Base-by-base conservation (phyloP, 2,888 invertebrate species). In the Creontiades dilutus region DNA sequence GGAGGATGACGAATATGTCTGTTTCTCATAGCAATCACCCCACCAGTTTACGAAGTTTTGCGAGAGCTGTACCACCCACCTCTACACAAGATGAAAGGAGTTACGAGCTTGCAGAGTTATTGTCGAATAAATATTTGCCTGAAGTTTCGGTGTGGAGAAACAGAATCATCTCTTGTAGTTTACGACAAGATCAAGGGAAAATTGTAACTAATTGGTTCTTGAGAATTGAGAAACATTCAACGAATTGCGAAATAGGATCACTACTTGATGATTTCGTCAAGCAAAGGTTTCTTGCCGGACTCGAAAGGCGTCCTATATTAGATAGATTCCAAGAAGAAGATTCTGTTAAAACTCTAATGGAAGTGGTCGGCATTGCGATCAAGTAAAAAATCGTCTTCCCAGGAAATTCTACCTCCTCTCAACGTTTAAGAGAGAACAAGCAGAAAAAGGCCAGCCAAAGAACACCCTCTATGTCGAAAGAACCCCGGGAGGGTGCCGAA, bases 321-420 rank as follows among this genome's bases (percentile, higher is more conserved):
- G 86, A 86, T 86, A 28, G 86, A 3, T 0, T 86, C 5, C 68
- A 75, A 37, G 68, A 86, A 28, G 86, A 86, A n/a, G 75, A 68
- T 37, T 27, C 16, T 5, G 28, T n/a, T 3, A 37, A 7, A 1
- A 37, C 14, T 12, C 23, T 86, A 14, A 37, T 9, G 4, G 61
- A 61, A 12, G 0, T 86, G 19, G 13, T 28, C n/a, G 19, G 19
- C 5, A 27, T 86, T 0, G 78, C 87, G 13, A 48, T 87, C 2
- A 76, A 76, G 52, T n/a, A 87, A 76, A 52, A 78, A 87, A n/a
- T 46, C 87, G 16, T n/a, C 78, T 12, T 23, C 28, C 12, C 78
- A 48, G 14, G 52, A 87, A 37, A 55, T 55, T 52, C 48, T 23
- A 7, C 27, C n/a, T 28, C 12, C 19, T 5, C 9, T 13, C 13